Conservation (phyloP, 2,113 vertebrate genomes). For the Catagonus wagneri region DNA sequence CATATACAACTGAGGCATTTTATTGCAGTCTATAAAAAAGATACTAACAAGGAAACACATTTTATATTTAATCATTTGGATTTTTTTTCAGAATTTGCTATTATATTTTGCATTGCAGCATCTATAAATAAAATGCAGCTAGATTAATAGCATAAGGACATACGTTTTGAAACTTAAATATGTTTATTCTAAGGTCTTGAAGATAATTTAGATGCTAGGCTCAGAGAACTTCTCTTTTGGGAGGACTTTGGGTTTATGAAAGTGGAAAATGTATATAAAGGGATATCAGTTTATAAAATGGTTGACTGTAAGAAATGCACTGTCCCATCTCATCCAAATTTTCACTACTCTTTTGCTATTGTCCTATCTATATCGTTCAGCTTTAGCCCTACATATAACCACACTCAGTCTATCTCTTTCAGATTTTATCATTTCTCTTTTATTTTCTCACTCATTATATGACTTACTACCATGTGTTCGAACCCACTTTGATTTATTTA, state of each 20-base stretch:
- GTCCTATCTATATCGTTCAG: background rate
- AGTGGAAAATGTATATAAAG: background rate
- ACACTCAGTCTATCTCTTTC: background rate
- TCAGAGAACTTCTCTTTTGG: background rate
- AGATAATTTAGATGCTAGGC: background rate
- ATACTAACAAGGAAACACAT: background rate
- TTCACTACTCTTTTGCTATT: background rate
- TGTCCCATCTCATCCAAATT: background rate
- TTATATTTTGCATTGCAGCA: background rate
- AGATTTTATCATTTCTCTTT: background rate
- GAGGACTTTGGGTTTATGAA: background rate
- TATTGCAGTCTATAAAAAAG: background rate
- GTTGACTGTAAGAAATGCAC: fast-evolving
- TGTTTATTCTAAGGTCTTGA: background rate
- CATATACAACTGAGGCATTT: background rate
- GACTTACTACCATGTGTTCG: background rate
- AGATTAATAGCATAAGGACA: background rate
- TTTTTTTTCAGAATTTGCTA: background rate
- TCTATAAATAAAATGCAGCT: background rate
- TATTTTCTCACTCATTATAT: background rate
- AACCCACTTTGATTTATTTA: background rate
- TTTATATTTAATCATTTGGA: background rate
- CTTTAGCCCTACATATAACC: background rate
- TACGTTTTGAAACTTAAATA: background rate
- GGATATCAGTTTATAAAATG: background rate